phyloP scores from a whole-genome alignment of 2,888 invertebrate genomes.

The Epirrhoe alternata region DNA sequence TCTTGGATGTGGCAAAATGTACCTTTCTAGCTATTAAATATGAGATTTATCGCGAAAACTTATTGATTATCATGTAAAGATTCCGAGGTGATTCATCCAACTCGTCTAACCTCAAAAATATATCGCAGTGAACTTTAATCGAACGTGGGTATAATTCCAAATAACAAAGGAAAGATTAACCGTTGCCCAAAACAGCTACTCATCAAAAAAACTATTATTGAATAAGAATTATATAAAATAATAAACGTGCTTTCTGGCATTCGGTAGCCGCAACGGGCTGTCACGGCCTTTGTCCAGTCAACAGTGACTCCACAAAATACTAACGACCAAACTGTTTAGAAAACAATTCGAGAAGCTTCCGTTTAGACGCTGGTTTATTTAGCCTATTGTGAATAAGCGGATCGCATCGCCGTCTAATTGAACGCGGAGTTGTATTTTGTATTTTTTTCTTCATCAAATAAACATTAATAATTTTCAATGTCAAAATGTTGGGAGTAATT shows the following conservation, averaged over 20 bases:
- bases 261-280: slow-evolving; percentile 52
- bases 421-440: slow-evolving; percentile 11
- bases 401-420: slow-evolving; percentile 75
- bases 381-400: slow-evolving; percentile 74
- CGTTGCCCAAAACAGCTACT: slow-evolving; percentile 49
- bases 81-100: no score
- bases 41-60: no score
- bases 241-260: slow-evolving; percentile 29
- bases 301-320: slow-evolving; percentile 59
- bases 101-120: not conserved
- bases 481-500: slow-evolving; percentile 58
- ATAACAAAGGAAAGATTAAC: slow-evolving; percentile 41
- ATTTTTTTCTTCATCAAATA: slow-evolving; percentile 68
- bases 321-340: slow-evolving; percentile 78
- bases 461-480: slow-evolving; percentile 67
- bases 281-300: slow-evolving; percentile 62
- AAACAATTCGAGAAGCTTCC: slow-evolving; percentile 83
- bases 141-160: slow-evolving; percentile 35
- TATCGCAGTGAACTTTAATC: not conserved
- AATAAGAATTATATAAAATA: slow-evolving; percentile 44
- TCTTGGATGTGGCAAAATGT: no score
- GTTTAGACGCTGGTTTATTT: slow-evolving; percentile 73
- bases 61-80: no score
- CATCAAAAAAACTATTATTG: slow-evolving; percentile 28
- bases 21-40: no score